Conservation (phyloP, 2,797 vertebrate species). For the Urophycis tenuis region DNA sequence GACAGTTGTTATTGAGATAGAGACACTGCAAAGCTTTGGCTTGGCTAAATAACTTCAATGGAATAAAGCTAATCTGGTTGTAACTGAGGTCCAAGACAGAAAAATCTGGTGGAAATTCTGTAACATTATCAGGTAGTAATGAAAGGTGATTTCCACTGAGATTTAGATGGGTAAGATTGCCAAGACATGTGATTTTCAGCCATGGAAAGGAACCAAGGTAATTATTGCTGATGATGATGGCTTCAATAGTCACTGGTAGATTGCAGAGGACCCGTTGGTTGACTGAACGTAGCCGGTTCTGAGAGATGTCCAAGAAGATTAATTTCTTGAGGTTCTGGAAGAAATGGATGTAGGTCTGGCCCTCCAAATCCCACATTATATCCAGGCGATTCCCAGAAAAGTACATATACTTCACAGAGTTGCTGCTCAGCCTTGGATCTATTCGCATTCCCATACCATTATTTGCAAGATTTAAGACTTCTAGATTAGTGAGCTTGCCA, state of each 20-base stretch:
- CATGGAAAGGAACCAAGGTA: conserved; percentile 68
- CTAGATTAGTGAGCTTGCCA: conserved; percentile 53
- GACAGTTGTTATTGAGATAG: conserved; percentile 66
- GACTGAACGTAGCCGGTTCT: conserved; percentile 61
- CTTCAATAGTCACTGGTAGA: conserved; percentile 60
- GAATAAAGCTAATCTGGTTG: conserved; percentile 66
- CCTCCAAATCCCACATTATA: conserved; percentile 68
- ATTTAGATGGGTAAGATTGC: conserved; percentile 61
- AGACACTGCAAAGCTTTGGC: conserved; percentile 49
- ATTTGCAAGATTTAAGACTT: conserved; percentile 69
- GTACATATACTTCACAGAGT: conserved; percentile 66
- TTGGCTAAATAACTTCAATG: conserved; percentile 65
- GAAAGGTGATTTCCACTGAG: conserved; percentile 66
- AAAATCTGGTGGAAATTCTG: conserved; percentile 55
- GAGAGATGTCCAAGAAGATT: conserved; percentile 69
- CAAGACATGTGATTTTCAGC: conserved; percentile 61
- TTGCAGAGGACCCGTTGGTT: conserved; percentile 52
- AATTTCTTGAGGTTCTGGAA: conserved; percentile 70
- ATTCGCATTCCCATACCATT: conserved; percentile 72
- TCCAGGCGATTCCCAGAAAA: conserved; percentile 70
- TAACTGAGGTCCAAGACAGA: conserved; percentile 70
- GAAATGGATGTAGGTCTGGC: conserved; percentile 63
- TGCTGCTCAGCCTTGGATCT: conserved; percentile 57
- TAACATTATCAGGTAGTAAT: conserved; percentile 42
- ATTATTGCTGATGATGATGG: conserved; percentile 63